These are phyloP conservation scores for Diachrysia chrysitis DNA, from an alignment of 2,888 invertebrate species.

Conservation along the genomic window DNA sequence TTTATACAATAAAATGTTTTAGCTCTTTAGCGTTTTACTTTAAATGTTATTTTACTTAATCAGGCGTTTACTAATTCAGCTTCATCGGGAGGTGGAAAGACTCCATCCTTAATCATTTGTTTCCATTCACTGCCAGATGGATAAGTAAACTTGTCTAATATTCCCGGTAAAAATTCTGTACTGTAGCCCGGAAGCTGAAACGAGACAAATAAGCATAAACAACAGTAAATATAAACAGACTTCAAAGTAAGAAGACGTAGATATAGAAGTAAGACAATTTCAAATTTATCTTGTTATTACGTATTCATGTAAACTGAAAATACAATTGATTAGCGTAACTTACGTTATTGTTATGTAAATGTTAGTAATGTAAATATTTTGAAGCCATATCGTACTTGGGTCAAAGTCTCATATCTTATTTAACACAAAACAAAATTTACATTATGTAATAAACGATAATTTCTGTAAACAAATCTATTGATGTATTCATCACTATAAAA, in stretches of 20 bases:
- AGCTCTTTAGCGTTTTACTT: neutral
- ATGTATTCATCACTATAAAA: too few species aligned
- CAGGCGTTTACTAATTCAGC: constrained; percentile 78
- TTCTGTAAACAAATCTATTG: too few species aligned
- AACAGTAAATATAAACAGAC: neutral
- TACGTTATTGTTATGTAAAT: neutral
- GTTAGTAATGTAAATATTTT: constrained; percentile 18
- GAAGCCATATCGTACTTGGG: constrained; percentile 6
- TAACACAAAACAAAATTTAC: too few species aligned
- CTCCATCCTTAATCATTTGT: constrained; percentile 90
- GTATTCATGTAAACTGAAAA: neutral
- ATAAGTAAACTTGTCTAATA: constrained; percentile 92
- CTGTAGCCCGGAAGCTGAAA: constrained; percentile 94
- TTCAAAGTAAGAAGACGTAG: neutral
- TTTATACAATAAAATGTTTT: constrained; percentile 28
- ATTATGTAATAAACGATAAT: too few species aligned
- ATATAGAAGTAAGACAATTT: neutral
- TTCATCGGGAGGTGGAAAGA: constrained; percentile 88
- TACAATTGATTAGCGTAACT: neutral
- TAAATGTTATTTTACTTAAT: constrained; percentile 25
- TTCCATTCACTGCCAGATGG: constrained; percentile 95
- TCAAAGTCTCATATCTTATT: neutral
- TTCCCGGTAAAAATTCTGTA: constrained; percentile 92
- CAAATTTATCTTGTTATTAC: too few species aligned
- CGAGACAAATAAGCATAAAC: constrained; percentile 11